Base-by-base conservation (phyloP, 1,140 invertebrate species). In the Drosophila lini region DNA sequence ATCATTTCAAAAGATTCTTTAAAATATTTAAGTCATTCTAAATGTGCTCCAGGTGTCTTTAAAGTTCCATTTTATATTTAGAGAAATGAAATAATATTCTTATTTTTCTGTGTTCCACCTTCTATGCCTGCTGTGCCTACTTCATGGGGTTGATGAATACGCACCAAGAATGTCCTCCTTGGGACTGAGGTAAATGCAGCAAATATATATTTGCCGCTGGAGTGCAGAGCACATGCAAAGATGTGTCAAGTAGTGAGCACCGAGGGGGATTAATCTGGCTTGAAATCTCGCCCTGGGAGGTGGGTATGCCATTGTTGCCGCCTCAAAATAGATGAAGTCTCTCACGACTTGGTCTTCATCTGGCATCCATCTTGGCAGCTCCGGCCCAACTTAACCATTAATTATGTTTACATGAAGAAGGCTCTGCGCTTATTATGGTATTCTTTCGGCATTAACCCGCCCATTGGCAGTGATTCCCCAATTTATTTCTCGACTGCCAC, bases 401-500 rank as follows among this genome's bases (percentile, higher is more conserved):
- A 86, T 83, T 84, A 83, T 71, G 78, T 62, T 70, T 52, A 70
- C 32, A 63, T 56, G 25, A 31, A 58, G 34, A 42, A 42, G 59
- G 52, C 42, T 15, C 32, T 42, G 55, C 13, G 55, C 42, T 52
- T 42, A 67, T 61, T 77, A 41, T 63, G 61, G 61, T 60, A 64
- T 22, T 61, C 47, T 61, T 52, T 32, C 58, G 22, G 57, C 42
- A 70, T 85, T 67, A 86, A 82, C 74, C 82, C 83, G 74, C 69
- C 74, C 70, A 82, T 53, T 48, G 48, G 63, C 53, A 55, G 48
- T 77, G 83, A 82, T 88, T 86, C 64, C 6, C 50, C 71, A 80
- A 86, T 86, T 88, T 86, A 86, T 86, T 55, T 77, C 67, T 40
- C 38, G 68, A 65, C 52, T 80, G 79, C 83, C 82, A 82, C 82